Conservation (phyloP, 2,797 vertebrate genomes). For the Prionace glauca region DNA sequence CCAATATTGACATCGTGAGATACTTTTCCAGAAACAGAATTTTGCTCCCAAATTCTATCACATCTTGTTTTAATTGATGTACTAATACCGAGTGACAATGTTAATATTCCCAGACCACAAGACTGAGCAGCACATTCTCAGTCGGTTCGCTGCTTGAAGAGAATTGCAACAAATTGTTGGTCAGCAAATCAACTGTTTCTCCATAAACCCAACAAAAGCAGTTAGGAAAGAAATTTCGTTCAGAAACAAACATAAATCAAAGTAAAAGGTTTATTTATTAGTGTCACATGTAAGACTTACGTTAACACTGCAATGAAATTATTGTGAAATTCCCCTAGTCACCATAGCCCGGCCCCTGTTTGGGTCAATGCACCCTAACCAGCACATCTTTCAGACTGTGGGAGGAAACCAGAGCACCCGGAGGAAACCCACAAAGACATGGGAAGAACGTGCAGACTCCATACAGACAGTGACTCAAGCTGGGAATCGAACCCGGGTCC, state of each 20-base stretch:
- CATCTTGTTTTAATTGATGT: background rate
- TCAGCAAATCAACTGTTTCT: background rate
- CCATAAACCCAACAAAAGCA: background rate
- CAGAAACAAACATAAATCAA: background rate
- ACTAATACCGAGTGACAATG: background rate
- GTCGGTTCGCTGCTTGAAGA: background rate
- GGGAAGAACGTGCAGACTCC: too few species aligned
- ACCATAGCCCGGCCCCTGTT: too few species aligned
- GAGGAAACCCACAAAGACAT: too few species aligned
- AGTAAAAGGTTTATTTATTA: too few species aligned
- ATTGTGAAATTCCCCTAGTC: too few species aligned
- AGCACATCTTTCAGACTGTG: too few species aligned
- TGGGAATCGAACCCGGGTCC: too few species aligned
- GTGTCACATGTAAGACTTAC: too few species aligned
- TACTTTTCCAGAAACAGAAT: background rate
- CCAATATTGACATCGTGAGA: background rate
- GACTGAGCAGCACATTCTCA: background rate
- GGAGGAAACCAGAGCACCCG: too few species aligned
- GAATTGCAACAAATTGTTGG: background rate
- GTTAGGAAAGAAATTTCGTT: background rate
- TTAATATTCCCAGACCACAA: background rate
- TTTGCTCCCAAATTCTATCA: background rate
- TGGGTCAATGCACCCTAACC: too few species aligned
- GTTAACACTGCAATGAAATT: too few species aligned
- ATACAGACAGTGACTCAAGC: too few species aligned